These are phyloP conservation scores for Ophonus ardosiacus DNA, from an alignment of 2,888 invertebrate species.

Conservation along the genomic window DNA sequence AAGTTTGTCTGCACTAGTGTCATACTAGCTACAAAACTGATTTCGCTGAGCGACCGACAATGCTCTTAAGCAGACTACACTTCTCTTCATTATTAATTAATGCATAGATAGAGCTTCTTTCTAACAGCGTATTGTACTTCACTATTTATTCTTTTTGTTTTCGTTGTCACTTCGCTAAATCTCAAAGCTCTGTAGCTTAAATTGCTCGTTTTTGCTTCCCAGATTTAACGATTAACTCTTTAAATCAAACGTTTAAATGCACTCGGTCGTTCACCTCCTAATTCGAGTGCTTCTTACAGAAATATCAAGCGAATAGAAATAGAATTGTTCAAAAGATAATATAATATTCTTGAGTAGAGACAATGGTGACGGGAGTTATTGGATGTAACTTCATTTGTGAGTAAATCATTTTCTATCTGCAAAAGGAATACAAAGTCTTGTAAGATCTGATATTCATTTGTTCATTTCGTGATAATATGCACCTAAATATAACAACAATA, in stretches of 20 bases:
- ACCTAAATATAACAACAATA: no score
- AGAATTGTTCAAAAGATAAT: neutral
- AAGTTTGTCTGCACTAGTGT: no score
- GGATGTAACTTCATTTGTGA: neutral
- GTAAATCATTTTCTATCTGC: neutral
- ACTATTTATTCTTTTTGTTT: neutral
- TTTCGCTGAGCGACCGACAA: no score
- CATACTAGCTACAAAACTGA: no score
- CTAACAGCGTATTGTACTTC: neutral
- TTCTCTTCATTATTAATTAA: neutral
- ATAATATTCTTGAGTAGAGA: neutral
- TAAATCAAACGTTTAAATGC: conserved; percentile 24
- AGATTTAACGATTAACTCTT: conserved; percentile 19
- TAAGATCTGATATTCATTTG: no score
- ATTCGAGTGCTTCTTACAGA: neutral
- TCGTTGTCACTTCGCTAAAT: neutral
- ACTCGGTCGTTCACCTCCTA: neutral
- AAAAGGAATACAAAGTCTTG: neutral
- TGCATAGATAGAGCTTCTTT: neutral
- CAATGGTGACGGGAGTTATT: neutral
- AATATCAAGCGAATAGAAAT: neutral
- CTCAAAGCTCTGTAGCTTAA: neutral
- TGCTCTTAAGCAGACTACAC: neutral
- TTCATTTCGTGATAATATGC: no score
- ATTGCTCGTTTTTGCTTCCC: conserved; percentile 4